Evolutionary conservation across 1,140 invertebrate species (phyloP).

Genomic region (Aricia agestis): DNA sequence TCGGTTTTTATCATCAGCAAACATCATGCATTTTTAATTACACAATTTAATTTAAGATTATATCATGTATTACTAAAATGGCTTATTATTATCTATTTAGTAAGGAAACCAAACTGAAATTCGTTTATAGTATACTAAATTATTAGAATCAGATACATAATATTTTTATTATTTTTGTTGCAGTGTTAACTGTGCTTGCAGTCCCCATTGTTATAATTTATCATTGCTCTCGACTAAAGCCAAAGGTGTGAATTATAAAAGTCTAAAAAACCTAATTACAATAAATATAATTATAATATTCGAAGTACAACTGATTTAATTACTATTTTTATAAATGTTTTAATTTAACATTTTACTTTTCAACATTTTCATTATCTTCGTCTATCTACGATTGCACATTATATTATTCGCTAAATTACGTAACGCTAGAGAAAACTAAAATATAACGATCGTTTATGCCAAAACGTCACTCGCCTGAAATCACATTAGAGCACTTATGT

Average conservation of each 20-base stretch:
- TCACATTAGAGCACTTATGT: background rate
- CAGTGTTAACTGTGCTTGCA: background rate
- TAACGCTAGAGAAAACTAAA: background rate
- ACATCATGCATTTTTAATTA: no score
- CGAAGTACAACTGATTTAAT: background rate
- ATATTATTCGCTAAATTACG: background rate
- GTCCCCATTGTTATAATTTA: background rate
- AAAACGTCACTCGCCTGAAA: background rate
- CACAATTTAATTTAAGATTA: no score
- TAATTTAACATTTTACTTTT: background rate
- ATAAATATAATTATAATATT: background rate
- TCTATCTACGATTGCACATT: background rate
- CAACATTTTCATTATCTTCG: background rate
- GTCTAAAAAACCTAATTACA: constrained; percentile 1
- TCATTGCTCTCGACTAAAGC: background rate
- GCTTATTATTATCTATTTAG: no score
- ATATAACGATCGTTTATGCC: background rate
- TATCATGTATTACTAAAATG: no score
- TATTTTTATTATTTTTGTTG: no score
- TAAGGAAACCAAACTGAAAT: no score
- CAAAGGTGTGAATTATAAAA: background rate
- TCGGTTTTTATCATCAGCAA: no score
- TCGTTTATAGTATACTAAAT: no score
- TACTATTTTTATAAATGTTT: background rate
- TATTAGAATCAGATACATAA: no score